Evolutionary conservation across 2,888 invertebrate species (phyloP), one percentile per base, ranked within the genome.

Genomic region (Drosophila kambysellisi): DNA sequence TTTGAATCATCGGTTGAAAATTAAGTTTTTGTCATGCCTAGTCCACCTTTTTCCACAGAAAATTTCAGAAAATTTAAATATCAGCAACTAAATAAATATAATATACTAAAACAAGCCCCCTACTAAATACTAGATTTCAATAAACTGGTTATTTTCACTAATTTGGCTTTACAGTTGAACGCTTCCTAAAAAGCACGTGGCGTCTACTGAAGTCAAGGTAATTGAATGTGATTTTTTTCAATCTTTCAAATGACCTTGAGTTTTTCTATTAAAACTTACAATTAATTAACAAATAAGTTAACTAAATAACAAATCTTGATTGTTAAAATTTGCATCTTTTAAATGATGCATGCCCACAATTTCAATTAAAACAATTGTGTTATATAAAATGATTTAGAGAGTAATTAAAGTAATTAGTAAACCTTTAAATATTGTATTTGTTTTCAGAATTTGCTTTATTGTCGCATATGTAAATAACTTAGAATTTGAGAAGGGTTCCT

Each of bases 181-280:
- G 79, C 83, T 85, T 80, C 61, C 61, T 54, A 54, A 58, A 51
- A 56, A 80, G 60, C 87, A 86, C 83, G 78, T 74, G 83, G 89
- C 59, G 32, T 29, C 53, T 63, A 29, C 59, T 56, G 17, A 32
- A 68, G 56, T 66, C 89, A 88, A 83, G 81, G 78, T 65, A 74
- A 81, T 68, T 61, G 53, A 70, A 67, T 56, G 59, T 60, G 68
- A 64, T 60, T 54, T 81, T 79, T 25, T 70, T 76, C 87, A 50
- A 83, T 53, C 25, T 25, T 48, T 43, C 17, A 57, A 58, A 43
- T 66, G 84, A 65, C 84, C 89, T 87, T 89, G 84, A 58, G 39
- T 52, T 58, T 56, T 7, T 59, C 81, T 51, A 79, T 74, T 70
- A 68, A 70, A 66, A 52, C 64, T 76, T 67, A 66, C 76, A 76